Conservation (phyloP, 2,888 invertebrate species). For the Carabus problematicus region DNA sequence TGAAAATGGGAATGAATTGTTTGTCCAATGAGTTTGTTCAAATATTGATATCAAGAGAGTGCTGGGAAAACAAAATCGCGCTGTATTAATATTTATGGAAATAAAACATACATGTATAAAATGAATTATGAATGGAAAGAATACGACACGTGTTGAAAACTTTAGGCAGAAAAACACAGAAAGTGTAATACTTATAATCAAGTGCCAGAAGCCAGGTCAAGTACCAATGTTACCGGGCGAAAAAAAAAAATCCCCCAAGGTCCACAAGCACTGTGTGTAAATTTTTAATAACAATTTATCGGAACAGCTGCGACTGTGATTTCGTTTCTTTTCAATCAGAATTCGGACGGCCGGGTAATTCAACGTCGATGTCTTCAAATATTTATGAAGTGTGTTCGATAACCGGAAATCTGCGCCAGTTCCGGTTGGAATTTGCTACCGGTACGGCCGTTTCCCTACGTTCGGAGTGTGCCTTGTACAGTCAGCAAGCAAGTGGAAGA, state of each 20-base stretch:
- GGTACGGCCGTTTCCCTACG: no score
- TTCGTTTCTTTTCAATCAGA: constrained; percentile 13
- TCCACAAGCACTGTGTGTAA: neutral
- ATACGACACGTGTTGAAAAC: neutral
- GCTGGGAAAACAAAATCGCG: no score
- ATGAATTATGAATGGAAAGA: neutral
- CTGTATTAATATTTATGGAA: no score
- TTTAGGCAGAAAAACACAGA: neutral
- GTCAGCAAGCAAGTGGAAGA: no score
- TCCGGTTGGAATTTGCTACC: constrained; percentile 3
- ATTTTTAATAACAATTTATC: constrained; percentile 14
- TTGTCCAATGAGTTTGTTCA: no score
- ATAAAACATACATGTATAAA: no score
- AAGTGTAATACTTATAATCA: constrained; percentile 5
- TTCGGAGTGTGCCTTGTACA: no score
- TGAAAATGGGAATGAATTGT: no score
- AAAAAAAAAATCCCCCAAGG: no score
- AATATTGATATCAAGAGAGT: no score
- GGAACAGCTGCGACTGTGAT: constrained; percentile 9
- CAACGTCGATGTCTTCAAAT: constrained; percentile 6
- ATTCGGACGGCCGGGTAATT: neutral
- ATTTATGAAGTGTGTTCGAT: constrained; percentile 2
- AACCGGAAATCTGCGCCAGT: neutral
- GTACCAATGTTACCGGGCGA: neutral
- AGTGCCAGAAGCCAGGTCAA: neutral